These are phyloP conservation scores for Tanypteryx hageni DNA, from an alignment of 2,888 invertebrate species.

Conservation along the genomic window DNA sequence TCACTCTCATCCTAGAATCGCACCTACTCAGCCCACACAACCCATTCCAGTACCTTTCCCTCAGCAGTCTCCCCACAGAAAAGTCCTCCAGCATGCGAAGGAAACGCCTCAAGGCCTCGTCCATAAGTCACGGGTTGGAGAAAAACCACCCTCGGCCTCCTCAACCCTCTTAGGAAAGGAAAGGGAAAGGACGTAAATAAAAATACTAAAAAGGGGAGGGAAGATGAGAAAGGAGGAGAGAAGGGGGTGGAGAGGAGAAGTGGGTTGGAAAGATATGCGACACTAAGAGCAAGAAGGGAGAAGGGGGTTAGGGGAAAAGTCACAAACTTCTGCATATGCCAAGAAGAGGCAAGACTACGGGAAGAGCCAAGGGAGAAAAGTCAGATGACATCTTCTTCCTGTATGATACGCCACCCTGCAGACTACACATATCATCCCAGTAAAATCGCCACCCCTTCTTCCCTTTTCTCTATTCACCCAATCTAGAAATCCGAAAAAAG, in stretches of 20 bases:
- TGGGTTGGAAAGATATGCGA: not conserved
- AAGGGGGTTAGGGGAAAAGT: not conserved
- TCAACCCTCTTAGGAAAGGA: not conserved
- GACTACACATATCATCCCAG: constrained; percentile 30
- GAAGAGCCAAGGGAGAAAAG: not conserved
- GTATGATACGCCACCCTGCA: constrained; percentile 38
- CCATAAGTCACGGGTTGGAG: constrained; percentile 48
- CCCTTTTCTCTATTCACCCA: not conserved
- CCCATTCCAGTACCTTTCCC: not conserved
- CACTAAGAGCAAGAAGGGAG: not conserved
- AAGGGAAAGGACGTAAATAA: constrained; percentile 41
- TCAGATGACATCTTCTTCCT: constrained; percentile 55
- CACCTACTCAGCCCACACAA: not conserved
- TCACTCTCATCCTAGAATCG: not conserved
- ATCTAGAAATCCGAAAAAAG: constrained; percentile 1
- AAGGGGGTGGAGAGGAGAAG: not conserved
- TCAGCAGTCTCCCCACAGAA: not conserved
- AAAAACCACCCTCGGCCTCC: not conserved
- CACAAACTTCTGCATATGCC: constrained; percentile 39
- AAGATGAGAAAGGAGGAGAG: not conserved
- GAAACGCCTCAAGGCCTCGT: constrained; percentile 25
- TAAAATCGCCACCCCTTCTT: constrained; percentile 17
- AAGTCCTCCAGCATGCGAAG: not conserved
- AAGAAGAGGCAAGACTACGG: not conserved
- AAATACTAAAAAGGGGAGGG: constrained; percentile 24